These are phyloP conservation scores for Sylvilagus bachmani DNA, from an alignment of 2,113 vertebrate species.

Conservation along the genomic window DNA sequence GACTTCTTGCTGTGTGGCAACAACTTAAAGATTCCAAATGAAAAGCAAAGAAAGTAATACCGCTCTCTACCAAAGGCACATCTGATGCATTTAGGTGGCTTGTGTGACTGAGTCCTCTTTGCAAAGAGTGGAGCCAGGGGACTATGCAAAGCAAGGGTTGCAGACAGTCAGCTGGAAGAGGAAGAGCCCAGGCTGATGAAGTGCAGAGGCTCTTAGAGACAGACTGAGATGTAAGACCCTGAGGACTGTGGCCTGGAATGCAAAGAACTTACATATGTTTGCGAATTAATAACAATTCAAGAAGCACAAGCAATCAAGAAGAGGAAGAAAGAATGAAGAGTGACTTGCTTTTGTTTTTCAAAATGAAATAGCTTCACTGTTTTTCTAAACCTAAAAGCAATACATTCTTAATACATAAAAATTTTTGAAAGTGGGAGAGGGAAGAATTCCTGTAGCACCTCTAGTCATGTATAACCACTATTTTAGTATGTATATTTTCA, in stretches of 20 bases:
- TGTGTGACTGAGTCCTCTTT: neutral
- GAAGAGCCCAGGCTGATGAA: neutral
- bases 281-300: slow-evolving; percentile 18
- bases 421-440: neutral
- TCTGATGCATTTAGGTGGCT: neutral
- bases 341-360: slow-evolving; percentile 22
- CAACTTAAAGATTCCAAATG: slow-evolving; percentile 23
- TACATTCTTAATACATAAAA: neutral
- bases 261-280: neutral
- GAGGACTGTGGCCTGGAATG: neutral
- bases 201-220: neutral
- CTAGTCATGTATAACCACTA: neutral
- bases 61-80: neutral
- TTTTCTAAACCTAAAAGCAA: slow-evolving; percentile 39
- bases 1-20: slow-evolving; percentile 6
- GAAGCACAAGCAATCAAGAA: slow-evolving; percentile 38
- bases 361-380: slow-evolving; percentile 44
- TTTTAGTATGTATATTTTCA: slow-evolving; percentile 21
- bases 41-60: neutral
- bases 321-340: neutral
- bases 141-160: neutral
- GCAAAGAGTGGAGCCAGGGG: neutral
- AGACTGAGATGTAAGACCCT: neutral
- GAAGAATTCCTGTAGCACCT: neutral
- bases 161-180: neutral